phyloP scores from a whole-genome alignment of 2,888 invertebrate species.

The Plagodis dolabraria region DNA sequence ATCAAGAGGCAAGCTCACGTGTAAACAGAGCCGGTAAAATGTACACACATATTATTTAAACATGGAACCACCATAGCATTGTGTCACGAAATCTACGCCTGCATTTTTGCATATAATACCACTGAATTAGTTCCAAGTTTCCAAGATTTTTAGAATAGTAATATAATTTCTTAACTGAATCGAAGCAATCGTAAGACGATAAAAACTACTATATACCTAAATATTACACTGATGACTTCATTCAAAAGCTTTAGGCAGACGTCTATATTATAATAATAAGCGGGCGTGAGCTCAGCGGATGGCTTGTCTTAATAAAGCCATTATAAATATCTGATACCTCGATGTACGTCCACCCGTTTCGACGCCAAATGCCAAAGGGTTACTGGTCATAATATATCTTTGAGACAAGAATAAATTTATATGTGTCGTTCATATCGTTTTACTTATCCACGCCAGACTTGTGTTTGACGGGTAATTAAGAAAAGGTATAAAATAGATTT shows the following conservation, averaged over 20 bases:
- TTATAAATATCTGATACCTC: constrained; percentile 81
- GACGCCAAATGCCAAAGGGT: constrained; percentile 72
- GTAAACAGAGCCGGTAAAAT: constrained; percentile 60
- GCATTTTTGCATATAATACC: constrained; percentile 80
- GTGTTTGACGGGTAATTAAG: constrained; percentile 42
- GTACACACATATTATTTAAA: constrained; percentile 69
- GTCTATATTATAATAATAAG: constrained; percentile 85
- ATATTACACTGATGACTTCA: constrained; percentile 74
- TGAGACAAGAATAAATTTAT: constrained; percentile 56
- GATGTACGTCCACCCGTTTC: constrained; percentile 62
- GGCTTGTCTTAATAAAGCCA: constrained; percentile 82
- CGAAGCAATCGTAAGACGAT: constrained; percentile 29
- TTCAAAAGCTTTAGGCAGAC: constrained; percentile 79
- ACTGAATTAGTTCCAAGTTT: constrained; percentile 1
- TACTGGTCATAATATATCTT: constrained; percentile 59
- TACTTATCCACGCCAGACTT: constrained; percentile 42
- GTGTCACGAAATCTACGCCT: constrained; percentile 76
- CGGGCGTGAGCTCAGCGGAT: constrained; percentile 77
- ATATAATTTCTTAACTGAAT: constrained; percentile 4
- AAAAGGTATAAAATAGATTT: constrained; percentile 8
- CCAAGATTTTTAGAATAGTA: constrained; percentile 1
- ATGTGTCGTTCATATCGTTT: constrained; percentile 48
- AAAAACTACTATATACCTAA: constrained; percentile 32
- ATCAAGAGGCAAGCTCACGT: constrained; percentile 57
- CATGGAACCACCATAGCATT: constrained; percentile 66